Conservation (phyloP, 2,113 vertebrate genomes). For the Menidia beryllina region DNA sequence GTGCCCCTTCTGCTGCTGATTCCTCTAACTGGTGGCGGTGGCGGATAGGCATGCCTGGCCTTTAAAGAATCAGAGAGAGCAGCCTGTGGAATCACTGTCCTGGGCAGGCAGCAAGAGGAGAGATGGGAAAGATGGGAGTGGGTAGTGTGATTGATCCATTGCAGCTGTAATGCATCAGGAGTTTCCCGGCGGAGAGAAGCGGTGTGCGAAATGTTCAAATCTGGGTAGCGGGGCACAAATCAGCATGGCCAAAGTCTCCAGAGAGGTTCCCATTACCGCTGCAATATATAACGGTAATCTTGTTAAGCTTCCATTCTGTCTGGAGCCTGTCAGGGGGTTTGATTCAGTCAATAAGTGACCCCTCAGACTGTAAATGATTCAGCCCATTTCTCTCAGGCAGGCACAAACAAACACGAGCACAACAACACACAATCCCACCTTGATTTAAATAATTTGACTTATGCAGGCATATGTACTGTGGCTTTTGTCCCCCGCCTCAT, state of each 20-base stretch:
- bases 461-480: neutral
- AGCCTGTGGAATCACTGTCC: constrained; percentile 50
- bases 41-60: constrained; percentile 43
- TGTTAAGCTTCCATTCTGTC: constrained; percentile 74
- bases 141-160: constrained; percentile 73
- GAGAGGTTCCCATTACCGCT: constrained; percentile 74
- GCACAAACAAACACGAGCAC: constrained; percentile 20
- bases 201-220: constrained; percentile 62
- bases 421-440: constrained; percentile 11
- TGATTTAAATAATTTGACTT: constrained; percentile 13
- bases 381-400: constrained; percentile 37
- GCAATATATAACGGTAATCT: constrained; percentile 80
- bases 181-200: constrained; percentile 60
- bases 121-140: constrained; percentile 43
- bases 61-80: constrained; percentile 12
- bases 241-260: constrained; percentile 60
- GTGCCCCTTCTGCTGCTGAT: constrained; percentile 25
- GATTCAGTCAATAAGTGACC: constrained; percentile 77
- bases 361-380: constrained; percentile 74
- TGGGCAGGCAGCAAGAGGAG: constrained; percentile 55
- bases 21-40: constrained; percentile 35
- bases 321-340: constrained; percentile 59
- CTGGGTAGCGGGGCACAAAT: constrained; percentile 63
- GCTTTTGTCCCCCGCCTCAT: neutral
- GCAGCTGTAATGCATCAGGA: constrained; percentile 73